Base-by-base conservation (phyloP, 2,888 invertebrate species). In the Cephus runcator region DNA sequence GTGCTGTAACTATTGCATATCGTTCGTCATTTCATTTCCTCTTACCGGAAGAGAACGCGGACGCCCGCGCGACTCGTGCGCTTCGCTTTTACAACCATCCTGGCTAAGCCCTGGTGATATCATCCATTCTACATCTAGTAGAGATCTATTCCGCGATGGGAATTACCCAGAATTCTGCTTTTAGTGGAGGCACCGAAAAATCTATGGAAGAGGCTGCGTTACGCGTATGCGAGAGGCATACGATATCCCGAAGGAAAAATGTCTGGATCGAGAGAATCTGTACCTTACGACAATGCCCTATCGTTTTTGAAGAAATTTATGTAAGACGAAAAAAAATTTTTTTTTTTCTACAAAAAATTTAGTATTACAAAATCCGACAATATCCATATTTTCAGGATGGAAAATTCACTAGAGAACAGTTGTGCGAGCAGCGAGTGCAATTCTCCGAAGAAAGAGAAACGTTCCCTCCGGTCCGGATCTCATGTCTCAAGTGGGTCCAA, bases 361-460 rank as follows among this genome's bases (percentile, higher is more conserved):
- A 23, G 1, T 56, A 9, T 4, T 23, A 56, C 56, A 9, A 56
- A 56, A 56, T 56, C 9, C 23, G 56, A 56, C 1, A 56, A 9
- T 23, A 56, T 23, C 6, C 23, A 9, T 23, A 56, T 2, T 78
- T 76, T 56, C 71, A 83, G 84, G 73, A 68, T 79, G 34, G 81
- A 85, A 23, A 69, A 81, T 76, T 83, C 83, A 33, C 83, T 81
- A 69, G 84, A 83, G 34, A 84, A 82, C 74, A 88, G 86, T 76
- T 83, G 86, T 79, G 84, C 87, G 36, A 88, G 86, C 79, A 84
- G 85, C 82, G 80, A 76, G 56, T 83, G 85, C 80, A 82, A 80
- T 73, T 85, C 85, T 68, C 84, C 85, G 33, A 86, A 81, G 74
- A 76, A 80, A 69, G 80, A 82, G n/a, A 79, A 81, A 77, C 84